Evolutionary conservation across 2,888 invertebrate species (phyloP).

Genomic region (Desoria tigrina): DNA sequence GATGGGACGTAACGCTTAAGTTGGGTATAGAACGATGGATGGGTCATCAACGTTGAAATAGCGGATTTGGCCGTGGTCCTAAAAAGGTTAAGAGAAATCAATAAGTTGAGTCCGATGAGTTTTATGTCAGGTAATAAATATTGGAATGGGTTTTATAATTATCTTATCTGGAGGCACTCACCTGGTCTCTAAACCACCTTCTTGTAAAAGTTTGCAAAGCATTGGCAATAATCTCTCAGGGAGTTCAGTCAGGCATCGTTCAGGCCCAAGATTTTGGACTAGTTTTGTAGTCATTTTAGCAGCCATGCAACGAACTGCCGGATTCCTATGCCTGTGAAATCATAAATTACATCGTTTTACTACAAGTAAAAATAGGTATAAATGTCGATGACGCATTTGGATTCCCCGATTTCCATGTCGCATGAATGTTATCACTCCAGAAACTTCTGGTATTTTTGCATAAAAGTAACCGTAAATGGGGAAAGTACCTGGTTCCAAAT

Average conservation of each 20-base stretch:
- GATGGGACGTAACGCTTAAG: conserved; percentile 78
- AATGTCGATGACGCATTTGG: no score
- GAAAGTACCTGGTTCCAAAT: conserved; percentile 66
- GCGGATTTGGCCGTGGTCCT: conserved; percentile 75
- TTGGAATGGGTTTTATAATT: not conserved
- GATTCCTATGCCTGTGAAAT: conserved; percentile 83
- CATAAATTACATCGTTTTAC: no score
- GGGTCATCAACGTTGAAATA: conserved; percentile 70
- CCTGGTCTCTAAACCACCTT: conserved; percentile 85
- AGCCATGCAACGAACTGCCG: conserved; percentile 79
- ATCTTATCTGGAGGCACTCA: conserved; percentile 55
- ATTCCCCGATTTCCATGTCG: no score
- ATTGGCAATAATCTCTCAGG: conserved; percentile 77
- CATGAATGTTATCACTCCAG: no score
- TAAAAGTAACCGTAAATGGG: no score
- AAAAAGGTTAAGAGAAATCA: no score
- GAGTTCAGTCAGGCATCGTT: conserved; percentile 71
- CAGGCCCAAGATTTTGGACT: conserved; percentile 72
- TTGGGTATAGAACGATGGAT: conserved; percentile 73
- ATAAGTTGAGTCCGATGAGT: no score
- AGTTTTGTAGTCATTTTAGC: conserved; percentile 74
- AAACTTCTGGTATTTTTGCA: no score
- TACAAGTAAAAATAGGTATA: no score
- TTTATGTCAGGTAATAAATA: no score
- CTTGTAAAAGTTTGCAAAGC: conserved; percentile 78